These are phyloP conservation scores for Dermochelys coriacea DNA, from an alignment of 2,797 vertebrate species.

Conservation along the genomic window DNA sequence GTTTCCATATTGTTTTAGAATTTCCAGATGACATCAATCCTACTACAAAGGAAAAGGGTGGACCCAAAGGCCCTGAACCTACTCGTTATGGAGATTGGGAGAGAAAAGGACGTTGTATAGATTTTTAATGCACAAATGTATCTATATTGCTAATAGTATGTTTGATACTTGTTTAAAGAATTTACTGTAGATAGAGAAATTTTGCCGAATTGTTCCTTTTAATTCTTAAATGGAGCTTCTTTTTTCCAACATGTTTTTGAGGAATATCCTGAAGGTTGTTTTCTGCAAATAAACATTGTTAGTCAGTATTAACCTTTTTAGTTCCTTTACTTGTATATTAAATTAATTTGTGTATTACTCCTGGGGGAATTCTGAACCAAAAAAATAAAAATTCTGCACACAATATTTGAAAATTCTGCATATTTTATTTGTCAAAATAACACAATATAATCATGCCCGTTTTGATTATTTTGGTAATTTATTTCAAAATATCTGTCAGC, in stretches of 20 bases:
- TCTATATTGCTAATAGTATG: not conserved
- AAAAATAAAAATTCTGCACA: no score
- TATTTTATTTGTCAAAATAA: no score
- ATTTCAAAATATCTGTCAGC: no score
- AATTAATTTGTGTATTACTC: not conserved
- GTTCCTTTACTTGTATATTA: not conserved
- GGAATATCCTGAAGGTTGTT: not conserved
- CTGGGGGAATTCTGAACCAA: no score
- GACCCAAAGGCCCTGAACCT: slow-evolving; percentile 95
- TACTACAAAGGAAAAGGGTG: slow-evolving; percentile 92
- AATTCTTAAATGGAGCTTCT: not conserved
- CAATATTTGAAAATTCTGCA: no score
- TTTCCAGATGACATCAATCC: slow-evolving; percentile 95
- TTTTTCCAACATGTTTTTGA: not conserved
- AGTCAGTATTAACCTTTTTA: not conserved
- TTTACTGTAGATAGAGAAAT: not conserved
- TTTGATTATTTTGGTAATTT: no score
- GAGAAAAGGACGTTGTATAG: slow-evolving; percentile 96
- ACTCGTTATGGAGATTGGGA: slow-evolving; percentile 99
- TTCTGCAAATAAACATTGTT: slow-evolving; percentile 39
- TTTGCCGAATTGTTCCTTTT: not conserved
- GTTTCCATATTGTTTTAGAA: slow-evolving; percentile 78
- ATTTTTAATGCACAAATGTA: slow-evolving; percentile 85
- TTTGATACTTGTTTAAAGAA: not conserved
- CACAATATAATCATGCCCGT: no score